Conservation (phyloP, 2,797 vertebrate genomes). For the Chiloscyllium punctatum region DNA sequence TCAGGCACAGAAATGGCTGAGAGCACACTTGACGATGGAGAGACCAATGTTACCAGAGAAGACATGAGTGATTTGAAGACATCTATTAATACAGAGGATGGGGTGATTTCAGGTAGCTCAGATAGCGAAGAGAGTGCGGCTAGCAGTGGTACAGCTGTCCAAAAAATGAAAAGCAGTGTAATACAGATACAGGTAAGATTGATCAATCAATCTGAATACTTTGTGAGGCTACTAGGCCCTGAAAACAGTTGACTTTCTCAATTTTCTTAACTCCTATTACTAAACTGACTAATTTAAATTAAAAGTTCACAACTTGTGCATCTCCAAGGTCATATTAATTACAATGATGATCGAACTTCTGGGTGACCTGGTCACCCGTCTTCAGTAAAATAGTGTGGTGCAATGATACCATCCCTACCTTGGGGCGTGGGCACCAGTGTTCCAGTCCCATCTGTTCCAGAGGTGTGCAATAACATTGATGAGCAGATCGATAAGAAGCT, state of each 20-base stretch:
- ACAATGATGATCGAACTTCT: background rate
- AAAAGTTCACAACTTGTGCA: background rate
- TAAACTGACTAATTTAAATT: background rate
- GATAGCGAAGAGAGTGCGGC: conserved; percentile 28
- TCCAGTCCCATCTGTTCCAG: no score
- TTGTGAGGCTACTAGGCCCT: background rate
- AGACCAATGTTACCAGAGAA: background rate
- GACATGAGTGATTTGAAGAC: background rate
- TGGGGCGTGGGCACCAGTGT: no score
- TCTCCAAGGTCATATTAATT: background rate
- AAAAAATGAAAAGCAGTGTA: conserved; percentile 62
- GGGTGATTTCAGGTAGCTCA: conserved; percentile 20
- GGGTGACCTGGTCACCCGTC: background rate
- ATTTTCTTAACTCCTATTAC: background rate
- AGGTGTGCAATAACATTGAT: no score
- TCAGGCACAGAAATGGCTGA: background rate
- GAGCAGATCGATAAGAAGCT: no score
- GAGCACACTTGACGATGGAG: background rate
- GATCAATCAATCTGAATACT: background rate
- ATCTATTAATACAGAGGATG: background rate
- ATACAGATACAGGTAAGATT: conserved; percentile 60
- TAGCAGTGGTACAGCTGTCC: conserved; percentile 25
- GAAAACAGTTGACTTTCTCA: background rate
- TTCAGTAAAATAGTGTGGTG: no score
- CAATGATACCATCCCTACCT: no score